Base-by-base conservation (phyloP, 2,113 vertebrate genomes). In the Hippocampus mohnikei region DNA sequence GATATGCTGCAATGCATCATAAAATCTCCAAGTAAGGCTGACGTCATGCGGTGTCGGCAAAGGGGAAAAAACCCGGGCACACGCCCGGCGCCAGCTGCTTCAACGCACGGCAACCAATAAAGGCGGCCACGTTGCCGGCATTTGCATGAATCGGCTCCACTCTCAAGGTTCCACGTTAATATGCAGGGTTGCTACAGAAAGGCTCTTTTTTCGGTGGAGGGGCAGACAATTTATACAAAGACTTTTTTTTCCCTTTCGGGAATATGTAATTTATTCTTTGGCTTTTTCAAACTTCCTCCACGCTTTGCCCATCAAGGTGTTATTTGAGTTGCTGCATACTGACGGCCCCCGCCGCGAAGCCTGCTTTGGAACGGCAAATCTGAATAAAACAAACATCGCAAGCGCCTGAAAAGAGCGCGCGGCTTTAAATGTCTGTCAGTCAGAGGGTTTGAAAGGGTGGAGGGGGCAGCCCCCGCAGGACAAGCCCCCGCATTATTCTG, bases 401-500 rank as follows among this genome's bases (percentile, higher is more conserved):
- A 71, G 63, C 27, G 63, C 56, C 56, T 70, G 65, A 0, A n/a
- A n/a, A 72, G 72, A 67, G 67, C 76, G 65, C 82, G 56, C 55
- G 50, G 27, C 70, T 70, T 69, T 81, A 73, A 88, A 73, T 77
- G 71, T 82, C 66, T 77, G 78, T 85, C 71, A 81, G 69, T 82
- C 58, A 60, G 58, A 33, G 2, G 27, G 15, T 60, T 60, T 79
- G 85, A 69, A 82, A 74, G 72, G 75, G 69, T 76, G 79, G 84
- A 25, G 78, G 71, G 77, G 71, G 77, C 77, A 74, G 70, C 63
- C 66, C 84, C 81, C 85, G 8, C 53, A 84, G 81, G 87, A 85
- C 64, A 67, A 50, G 66, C 55, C 64, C 55, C 25, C 42, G 53
- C 52, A 46, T 65, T 74, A 58, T 42, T 65, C 48, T 2, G 72